phyloP scores from a whole-genome alignment of 2,113 vertebrate species.

The Myrmecobius fasciatus region DNA sequence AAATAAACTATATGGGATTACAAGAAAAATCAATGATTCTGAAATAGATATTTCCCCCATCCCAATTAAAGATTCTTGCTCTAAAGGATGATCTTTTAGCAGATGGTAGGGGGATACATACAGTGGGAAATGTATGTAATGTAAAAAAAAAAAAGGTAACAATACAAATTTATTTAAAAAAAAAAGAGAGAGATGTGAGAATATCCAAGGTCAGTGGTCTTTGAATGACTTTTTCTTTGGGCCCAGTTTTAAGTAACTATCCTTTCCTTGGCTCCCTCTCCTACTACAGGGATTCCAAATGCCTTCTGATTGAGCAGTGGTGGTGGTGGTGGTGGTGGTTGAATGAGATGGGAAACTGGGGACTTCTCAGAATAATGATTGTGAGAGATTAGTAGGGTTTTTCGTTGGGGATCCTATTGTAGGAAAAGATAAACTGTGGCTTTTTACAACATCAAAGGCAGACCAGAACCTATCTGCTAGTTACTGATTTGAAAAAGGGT shows the following conservation, averaged over 20 bases:
- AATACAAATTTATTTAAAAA: neutral
- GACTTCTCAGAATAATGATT: too few relatives aligned
- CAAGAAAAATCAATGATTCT: neutral
- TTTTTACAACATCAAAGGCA: too few relatives aligned
- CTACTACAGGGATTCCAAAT: neutral
- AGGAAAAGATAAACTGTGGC: too few relatives aligned
- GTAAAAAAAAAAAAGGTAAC: neutral
- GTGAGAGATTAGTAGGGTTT: too few relatives aligned
- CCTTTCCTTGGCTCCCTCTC: neutral
- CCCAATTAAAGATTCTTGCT: neutral
- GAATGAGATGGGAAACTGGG: too few relatives aligned
- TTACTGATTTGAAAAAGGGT: too few relatives aligned
- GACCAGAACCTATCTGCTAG: too few relatives aligned
- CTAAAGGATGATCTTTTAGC: neutral
- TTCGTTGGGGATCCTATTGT: too few relatives aligned
- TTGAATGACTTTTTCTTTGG: neutral
- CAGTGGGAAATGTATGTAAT: neutral
- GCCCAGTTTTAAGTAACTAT: neutral
- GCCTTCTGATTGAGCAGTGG: neutral
- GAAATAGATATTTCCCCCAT: neutral
- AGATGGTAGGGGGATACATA: neutral
- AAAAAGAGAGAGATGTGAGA: neutral
- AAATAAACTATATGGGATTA: neutral
- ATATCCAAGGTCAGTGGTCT: neutral
- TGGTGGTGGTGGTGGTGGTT: neutral